Base-by-base conservation (phyloP, 2,888 invertebrate species). In the Nezara viridula region DNA sequence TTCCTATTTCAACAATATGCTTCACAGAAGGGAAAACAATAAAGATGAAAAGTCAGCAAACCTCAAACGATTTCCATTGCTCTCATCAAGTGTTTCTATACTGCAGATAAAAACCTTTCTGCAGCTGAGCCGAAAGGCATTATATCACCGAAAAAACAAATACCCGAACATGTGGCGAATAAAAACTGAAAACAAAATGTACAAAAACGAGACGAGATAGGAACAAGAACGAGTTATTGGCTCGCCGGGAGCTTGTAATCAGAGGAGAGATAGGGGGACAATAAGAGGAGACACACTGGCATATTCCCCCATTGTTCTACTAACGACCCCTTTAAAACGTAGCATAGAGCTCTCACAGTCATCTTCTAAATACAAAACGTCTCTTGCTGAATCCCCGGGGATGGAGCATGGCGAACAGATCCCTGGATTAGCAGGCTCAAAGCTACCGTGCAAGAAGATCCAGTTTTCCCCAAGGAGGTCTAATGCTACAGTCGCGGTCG, bases 261-360 rank as follows among this genome's bases (percentile, higher is more conserved):
- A 81, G 81, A 12, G 44, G 44, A 81, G 81, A 81, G 81, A 81
- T 81, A 81, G 44, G 24, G 77, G 21, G 44, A 81, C 81, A 81
- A 81, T 81, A 81, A 81, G 44, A 7, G 81, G 24, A 44, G 81
- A 81, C 44, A 81, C 81, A 81, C 81, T 47, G 81, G 81, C 81
- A 81, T 81, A 81, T 81, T 81, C 81, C 81, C 24, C 81, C 81
- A 81, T 81, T 81, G 81, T 81, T 81, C 81, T 47, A 81, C 81
- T 81, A 81, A 81, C 81, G 44, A 81, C 44, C 81, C 81, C 81
- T 81, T 81, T 81, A 77, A 77, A 77, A 37, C 40, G 73, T 37
- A 77, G n/a, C 32, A 77, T 77, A 47, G 81, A 47, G 81, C 81
- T 81, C 44, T 81, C 37, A 81, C 81, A 81, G 66, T 37, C 66